Evolutionary conservation across 2,888 invertebrate species (phyloP), one percentile per base, ranked within the genome.

Genomic region (Dasypolia templi): DNA sequence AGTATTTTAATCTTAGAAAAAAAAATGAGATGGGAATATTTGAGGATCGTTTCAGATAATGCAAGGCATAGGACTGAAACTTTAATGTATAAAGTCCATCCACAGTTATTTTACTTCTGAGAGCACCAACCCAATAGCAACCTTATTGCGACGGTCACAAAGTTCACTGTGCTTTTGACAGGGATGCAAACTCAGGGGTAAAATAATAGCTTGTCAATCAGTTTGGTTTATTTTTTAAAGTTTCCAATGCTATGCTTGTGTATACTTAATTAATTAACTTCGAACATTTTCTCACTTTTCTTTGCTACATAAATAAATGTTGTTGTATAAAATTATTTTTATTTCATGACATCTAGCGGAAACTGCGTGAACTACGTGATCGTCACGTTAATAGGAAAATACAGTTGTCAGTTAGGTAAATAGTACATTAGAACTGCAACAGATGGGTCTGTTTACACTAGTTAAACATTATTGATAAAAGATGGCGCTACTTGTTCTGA

Each of bases 401-500:
- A 1, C 29, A 11, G 17, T 39, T 26, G 32, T 14, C 0, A 7
- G 0, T 17, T 0, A 3, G 11, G 6, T 7, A 17, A 55, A 1
- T 29, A 32, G 7, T 74, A 35, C 17, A 11, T 1, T 2, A 11
- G 29, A 62, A 26, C 2, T 32, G 11, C 12, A 17, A 19, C 9
- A 75, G 75, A 64, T 75, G 65, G 56, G 51, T 49, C 62, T 73
- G 0, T 0, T 3, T 7, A 14, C 4, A 49, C n/a, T 17, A 49
- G 22, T 35, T 39, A 3, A 0, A 19, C 11, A 7, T 22, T 35
- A 2, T 22, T 39, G 29, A 65, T 32, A 32, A 11, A 0, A 74
- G 75, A 66, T 76, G 76, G 59, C 77, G 44, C 11, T 69, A 26
- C 62, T 62, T 29, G 56, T 65, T n/a, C 17, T 0, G 29, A 58